phyloP scores from a whole-genome alignment of 2,888 invertebrate genomes.

The Cylindroiulus punctatus region DNA sequence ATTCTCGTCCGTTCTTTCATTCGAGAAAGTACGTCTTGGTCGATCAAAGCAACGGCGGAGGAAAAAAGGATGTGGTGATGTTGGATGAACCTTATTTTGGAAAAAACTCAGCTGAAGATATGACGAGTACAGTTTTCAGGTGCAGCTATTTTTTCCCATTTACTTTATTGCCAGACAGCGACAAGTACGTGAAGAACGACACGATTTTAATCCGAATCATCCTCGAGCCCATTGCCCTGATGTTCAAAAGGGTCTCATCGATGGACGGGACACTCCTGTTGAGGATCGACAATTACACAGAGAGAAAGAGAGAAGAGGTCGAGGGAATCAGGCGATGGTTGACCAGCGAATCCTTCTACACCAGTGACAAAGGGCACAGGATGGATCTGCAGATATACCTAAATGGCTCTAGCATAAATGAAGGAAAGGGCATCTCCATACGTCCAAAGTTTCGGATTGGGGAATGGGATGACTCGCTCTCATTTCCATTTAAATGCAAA shows the following conservation, averaged over 20 bases:
- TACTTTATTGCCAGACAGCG: not conserved
- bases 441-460: not conserved
- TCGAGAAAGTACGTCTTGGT: not conserved
- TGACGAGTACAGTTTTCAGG: not conserved
- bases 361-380: not conserved
- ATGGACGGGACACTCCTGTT: not conserved
- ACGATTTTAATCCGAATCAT: not conserved
- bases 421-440: not conserved
- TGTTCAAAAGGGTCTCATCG: not conserved
- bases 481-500: not conserved
- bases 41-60: too few species aligned
- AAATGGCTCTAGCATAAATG: not conserved
- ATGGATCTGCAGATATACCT: not conserved
- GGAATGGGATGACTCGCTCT: not conserved
- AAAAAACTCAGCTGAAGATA: not conserved
- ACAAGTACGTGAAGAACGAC: not conserved
- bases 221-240: not conserved
- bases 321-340: not conserved
- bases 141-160: not conserved
- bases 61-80: not conserved
- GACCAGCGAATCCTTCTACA: constrained; percentile 7
- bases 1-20: not conserved
- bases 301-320: constrained; percentile 1
- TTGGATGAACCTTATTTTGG: not conserved
- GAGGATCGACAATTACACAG: not conserved